Evolutionary conservation across 2,113 vertebrate genomes (phyloP), one percentile per base, ranked within the genome.

Genomic region (Silurus asotus): DNA sequence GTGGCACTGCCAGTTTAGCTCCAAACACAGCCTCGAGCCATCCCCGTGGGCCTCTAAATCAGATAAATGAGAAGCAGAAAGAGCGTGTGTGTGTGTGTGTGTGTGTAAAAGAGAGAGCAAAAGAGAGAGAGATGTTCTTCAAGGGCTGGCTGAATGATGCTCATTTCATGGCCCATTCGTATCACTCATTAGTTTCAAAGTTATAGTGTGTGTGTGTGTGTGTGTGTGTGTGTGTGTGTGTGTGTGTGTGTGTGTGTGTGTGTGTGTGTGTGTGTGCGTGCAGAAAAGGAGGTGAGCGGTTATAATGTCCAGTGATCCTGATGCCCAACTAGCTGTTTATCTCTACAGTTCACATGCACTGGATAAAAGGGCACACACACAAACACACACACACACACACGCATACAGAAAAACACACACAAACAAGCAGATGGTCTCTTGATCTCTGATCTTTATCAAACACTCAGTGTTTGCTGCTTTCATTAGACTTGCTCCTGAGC

Each of bases 391-490:
- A 64, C 72, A 78, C 72, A 84, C 87, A 55, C 62, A 51, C 87
- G 78, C 77, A 45, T 82, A 79, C 82, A 53, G 20, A n/a, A 61
- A 81, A 49, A 81, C 62, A 72, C 69, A 81, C 87, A 82, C 75
- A 87, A 64, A 75, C 28, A 81, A 55, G 83, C 85, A 81, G 84
- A 61, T 67, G 87, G 88, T 90, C 89, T 93, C 91, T 93, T 93
- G 91, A 86, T 88, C 84, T 88, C 64, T 75, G 84, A 88, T 86
- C 75, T 72, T 56, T 79, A 88, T 88, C 81, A 49, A 51, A 84
- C 25, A 15, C 17, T 45, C 15, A 17, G 69, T 82, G 58, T 37
- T 37, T 37, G 56, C 85, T 62, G 28, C 69, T 75, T 72, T 64
- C 58, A 70, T 75, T 70, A 37, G 59, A 13, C 85, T 82, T 14